Evolutionary conservation across 2,888 invertebrate genomes (phyloP).

Genomic region (Agriopis leucophaearia): DNA sequence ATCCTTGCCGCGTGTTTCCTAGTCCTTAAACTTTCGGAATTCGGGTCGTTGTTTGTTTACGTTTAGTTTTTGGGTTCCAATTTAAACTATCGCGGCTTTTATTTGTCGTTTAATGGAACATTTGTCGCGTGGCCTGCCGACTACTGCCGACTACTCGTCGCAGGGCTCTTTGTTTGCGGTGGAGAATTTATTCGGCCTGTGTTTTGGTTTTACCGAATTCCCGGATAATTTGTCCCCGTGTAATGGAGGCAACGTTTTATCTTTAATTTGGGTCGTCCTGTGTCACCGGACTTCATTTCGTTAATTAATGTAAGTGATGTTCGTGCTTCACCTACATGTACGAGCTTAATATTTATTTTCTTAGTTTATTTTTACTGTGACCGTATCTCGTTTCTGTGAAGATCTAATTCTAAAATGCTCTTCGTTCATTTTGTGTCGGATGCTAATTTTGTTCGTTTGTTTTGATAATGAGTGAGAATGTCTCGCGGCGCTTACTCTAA

Average conservation of each 20-base stretch:
- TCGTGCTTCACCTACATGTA: conserved; percentile 47
- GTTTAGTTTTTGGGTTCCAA: conserved; percentile 81
- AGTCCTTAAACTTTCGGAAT: conserved; percentile 74
- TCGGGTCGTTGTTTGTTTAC: conserved; percentile 77
- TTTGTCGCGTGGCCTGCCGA: conserved; percentile 71
- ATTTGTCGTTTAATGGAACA: conserved; percentile 83
- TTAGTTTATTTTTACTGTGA: conserved; percentile 31
- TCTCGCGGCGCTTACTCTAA: conserved; percentile 30
- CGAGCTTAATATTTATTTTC: conserved; percentile 45
- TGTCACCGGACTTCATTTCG: conserved; percentile 67
- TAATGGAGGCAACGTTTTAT: conserved; percentile 75
- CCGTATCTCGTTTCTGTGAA: conserved; percentile 24
- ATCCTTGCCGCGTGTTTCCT: conserved; percentile 68
- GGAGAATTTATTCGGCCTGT: conserved; percentile 68
- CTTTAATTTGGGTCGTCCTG: conserved; percentile 76
- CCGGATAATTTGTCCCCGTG: conserved; percentile 72
- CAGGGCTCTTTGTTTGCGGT: conserved; percentile 74
- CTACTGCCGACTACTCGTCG: conserved; percentile 61
- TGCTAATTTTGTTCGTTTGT: conserved; percentile 27
- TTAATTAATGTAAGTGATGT: conserved; percentile 70
- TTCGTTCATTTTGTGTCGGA: conserved; percentile 14
- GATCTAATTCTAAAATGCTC: conserved; percentile 23
- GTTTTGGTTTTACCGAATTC: conserved; percentile 68
- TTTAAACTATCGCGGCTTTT: conserved; percentile 84
- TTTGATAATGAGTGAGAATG: conserved; percentile 21